Evolutionary conservation across 1,140 invertebrate genomes (phyloP), one percentile per base, ranked within the genome.

Genomic region (Scaptomyza montana): DNA sequence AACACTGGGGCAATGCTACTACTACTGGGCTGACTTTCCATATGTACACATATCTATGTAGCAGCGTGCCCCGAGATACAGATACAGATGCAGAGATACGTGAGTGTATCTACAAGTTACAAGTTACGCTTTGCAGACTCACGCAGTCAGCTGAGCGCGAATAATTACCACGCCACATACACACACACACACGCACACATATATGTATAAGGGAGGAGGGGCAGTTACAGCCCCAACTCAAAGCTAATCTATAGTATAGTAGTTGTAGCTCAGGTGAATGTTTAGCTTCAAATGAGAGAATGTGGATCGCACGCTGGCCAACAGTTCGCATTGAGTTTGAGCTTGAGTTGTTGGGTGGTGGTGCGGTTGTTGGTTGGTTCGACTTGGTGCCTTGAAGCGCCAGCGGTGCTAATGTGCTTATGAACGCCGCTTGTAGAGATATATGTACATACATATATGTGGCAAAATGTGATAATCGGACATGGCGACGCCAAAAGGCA

Each of bases 121-220:
- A 89, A 89, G 84, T 87, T 87, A 89, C 84, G 84, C 84, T 87
- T 87, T 87, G 77, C 69, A 77, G 84, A 89, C 85, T 82, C 84
- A 77, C 84, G 80, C 68, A 89, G 56, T 87, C 85, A 89, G 73
- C 84, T 87, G 85, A 87, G 77, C 84, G 84, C 84, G 84, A 87
- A 87, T 89, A 87, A 87, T 87, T 87, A 87, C 84, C 84, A 87
- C 85, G 80, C 77, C 62, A 74, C 33, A 30, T 41, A 51, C 54
- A 9, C 8, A 54, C 16, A 36, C 41, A n/a, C n/a, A n/a, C n/a
- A n/a, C n/a, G n/a, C n/a, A n/a, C n/a, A 36, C 28, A 1, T 39
- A 13, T 5, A 39, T 5, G 1, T 9, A 16, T 16, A 51, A 6
- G 41, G 3, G 50, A 12, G 16, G 50, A 16, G 36, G 28, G 43